A percentile compares a stretch with the other conserved stretches of the same genome.
Conservation (phyloP, 2,113 vertebrate genomes). For the Hiodon tergisus region DNA sequence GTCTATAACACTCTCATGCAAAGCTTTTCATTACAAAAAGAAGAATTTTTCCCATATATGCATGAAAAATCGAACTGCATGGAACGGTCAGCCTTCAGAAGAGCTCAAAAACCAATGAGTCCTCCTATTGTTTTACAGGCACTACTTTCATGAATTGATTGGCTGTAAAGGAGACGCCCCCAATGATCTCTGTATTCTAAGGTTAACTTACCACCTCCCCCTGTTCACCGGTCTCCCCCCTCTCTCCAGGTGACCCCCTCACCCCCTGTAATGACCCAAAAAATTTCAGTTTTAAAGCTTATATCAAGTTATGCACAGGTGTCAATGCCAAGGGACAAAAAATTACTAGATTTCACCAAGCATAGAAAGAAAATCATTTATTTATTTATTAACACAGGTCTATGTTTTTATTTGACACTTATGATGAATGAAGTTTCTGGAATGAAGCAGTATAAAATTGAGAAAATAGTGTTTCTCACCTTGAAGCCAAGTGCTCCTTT, state of each 20-base stretch:
- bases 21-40: too few relatives aligned
- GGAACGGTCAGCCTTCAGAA: background rate
- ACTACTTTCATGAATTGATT: background rate
- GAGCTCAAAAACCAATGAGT: too few relatives aligned
- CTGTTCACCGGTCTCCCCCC: constrained; percentile 45
- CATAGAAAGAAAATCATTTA: too few relatives aligned
- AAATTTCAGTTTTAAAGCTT: constrained; percentile 8
- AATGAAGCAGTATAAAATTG: background rate
- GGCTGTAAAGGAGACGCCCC: background rate
- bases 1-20: constrained; percentile 3
- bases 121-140: background rate
- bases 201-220: constrained; percentile 53
- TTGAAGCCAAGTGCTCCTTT: constrained; percentile 62
- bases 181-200: background rate
- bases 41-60: background rate
- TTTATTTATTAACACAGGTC: too few relatives aligned
- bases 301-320: background rate
- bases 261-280: constrained; percentile 53
- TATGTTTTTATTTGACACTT: too few relatives aligned
- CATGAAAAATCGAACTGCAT: background rate
- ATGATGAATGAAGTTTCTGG: background rate
- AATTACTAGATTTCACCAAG: too few relatives aligned
- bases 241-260: constrained; percentile 54
- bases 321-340: background rate
- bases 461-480: constrained; percentile 41